Percentiles rank a stretch among this genome's conserved stretches.
Conservation (phyloP, 2,113 vertebrate species). For the Rhynchomys soricoides region DNA sequence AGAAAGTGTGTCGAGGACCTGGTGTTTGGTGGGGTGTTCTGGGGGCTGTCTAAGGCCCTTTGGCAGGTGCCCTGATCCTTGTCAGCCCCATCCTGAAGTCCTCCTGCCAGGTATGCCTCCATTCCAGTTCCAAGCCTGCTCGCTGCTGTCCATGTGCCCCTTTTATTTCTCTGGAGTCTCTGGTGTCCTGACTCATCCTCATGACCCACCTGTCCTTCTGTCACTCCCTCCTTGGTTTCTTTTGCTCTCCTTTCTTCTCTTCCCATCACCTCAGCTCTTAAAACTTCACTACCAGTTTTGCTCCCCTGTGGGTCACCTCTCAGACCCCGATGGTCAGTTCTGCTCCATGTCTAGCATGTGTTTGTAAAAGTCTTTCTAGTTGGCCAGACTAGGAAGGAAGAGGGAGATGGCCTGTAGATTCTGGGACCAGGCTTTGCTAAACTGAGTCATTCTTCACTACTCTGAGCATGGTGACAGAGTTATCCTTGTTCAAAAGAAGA, state of each 20-base stretch:
- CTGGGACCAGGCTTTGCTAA: rapidly evolving
- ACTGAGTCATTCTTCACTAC: neutral
- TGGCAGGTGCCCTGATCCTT: neutral
- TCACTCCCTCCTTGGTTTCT: neutral
- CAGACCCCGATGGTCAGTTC: neutral
- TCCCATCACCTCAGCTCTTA: neutral
- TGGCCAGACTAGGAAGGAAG: neutral
- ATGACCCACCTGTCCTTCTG: neutral
- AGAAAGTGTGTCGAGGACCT: neutral
- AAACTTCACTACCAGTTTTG: neutral
- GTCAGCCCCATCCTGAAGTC: neutral
- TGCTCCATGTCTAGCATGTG: neutral
- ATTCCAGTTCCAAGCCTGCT: neutral
- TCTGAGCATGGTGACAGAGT: neutral
- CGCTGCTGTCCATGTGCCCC: neutral
- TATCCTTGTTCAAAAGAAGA: neutral
- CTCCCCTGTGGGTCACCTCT: neutral
- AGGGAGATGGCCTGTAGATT: rapidly evolving
- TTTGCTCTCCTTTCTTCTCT: neutral
- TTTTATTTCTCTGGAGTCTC: neutral
- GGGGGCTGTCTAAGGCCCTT: neutral
- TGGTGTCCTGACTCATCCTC: neutral
- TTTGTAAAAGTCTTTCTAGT: neutral
- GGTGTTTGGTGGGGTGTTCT: neutral
- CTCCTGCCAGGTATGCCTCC: neutral